Evolutionary conservation across 2,797 vertebrate species (phyloP), one percentile per base, ranked within the genome.

Genomic region (Ispidina picta): DNA sequence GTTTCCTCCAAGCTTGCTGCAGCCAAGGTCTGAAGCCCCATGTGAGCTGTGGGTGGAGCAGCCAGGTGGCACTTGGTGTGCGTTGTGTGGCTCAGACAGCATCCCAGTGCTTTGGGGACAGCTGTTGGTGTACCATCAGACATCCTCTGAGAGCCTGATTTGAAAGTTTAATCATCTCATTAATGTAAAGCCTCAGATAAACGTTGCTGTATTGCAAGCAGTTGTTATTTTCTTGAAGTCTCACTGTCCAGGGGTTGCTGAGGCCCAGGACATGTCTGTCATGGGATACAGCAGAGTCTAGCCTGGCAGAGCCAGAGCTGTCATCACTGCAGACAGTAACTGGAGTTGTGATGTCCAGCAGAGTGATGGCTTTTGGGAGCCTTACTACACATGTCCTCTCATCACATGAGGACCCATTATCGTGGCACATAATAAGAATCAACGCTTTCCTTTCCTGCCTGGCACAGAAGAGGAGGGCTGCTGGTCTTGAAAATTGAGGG

Each of bases 11-110:
- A 54, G 52, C n/a, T 39, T 23, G 17, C 44, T 37, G 72, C 9
- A 44, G 64, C 19, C 33, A 62, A 43, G 55, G 16, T 6, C 19
- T 15, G 28, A 29, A 23, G 62, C 4, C 8, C 37, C 0, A 0
- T 3, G 11, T 21, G 25, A 46, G 44, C 28, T 15, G 52, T 8
- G 15, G 49, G n/a, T 3, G 6, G 28, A 37, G 35, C 64, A 54
- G 62, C 7, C 4, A 6, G 4, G 20, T 5, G 8, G 56, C 62
- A 25, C 35, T 20, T 0, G 0, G 10, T 5, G 10, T 31, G 18
- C 3, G 15, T 15, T 0, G 4, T 39, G 59, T 21, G 17, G 41
- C 46, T 43, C 46, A 10, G 51, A 72, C 26, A 29, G 19, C 5
- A 3, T 44, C 37, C 37, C 2, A 4, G 60, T 1, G 2, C 37